Evolutionary conservation across 1,140 invertebrate species (phyloP).

Genomic region (Drosophila nigrodunni): DNA sequence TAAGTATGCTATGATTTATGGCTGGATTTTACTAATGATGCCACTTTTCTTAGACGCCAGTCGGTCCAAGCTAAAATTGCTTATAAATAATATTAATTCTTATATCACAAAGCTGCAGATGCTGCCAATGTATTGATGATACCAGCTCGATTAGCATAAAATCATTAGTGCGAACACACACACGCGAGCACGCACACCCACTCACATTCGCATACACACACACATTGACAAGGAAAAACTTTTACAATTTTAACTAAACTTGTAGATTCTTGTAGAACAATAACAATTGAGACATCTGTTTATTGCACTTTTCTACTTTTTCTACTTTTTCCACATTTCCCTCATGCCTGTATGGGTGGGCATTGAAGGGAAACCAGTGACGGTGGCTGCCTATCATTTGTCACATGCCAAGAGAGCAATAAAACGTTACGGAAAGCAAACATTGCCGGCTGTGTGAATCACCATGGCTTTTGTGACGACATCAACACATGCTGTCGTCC

Average conservation of each 20-base stretch:
- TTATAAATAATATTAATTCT: constrained; percentile 16
- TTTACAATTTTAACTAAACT: constrained; percentile 43
- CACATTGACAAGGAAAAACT: constrained; percentile 11
- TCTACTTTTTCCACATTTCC: neutral
- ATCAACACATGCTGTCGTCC: constrained; percentile 45
- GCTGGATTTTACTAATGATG: constrained; percentile 74
- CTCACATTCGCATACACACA: neutral
- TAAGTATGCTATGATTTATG: constrained; percentile 69
- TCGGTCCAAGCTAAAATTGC: constrained; percentile 29
- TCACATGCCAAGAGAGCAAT: constrained; percentile 42
- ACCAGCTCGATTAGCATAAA: constrained; percentile 27
- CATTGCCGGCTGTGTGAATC: constrained; percentile 59
- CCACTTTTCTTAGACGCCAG: constrained; percentile 58
- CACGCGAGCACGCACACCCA: neutral
- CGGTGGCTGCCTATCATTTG: constrained; percentile 35
- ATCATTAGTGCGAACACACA: constrained; percentile 16
- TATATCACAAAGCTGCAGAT: constrained; percentile 10
- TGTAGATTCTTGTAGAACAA: constrained; percentile 22
- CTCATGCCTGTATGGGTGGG: neutral
- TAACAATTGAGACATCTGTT: constrained; percentile 50
- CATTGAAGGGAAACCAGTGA: neutral
- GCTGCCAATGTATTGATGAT: constrained; percentile 24
- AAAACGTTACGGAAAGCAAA: constrained; percentile 44
- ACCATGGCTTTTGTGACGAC: constrained; percentile 67
- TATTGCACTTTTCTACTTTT: constrained; percentile 8